These are phyloP conservation scores for Trididemnum clinides DNA, from an alignment of 23 tunicate genomes.

Conservation along the genomic window DNA sequence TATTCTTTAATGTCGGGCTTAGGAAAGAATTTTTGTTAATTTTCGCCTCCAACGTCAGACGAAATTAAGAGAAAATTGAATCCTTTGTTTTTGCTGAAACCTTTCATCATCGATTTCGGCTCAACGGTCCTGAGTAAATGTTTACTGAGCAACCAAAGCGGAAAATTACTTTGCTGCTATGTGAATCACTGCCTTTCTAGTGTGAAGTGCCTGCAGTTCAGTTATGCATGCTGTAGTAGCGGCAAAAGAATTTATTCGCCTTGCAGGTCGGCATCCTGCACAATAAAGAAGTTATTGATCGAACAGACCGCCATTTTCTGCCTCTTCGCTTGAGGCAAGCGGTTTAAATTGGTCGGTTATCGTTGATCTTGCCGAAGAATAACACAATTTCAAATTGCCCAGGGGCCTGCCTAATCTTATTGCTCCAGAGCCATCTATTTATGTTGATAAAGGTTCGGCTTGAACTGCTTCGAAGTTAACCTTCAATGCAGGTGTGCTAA, in stretches of 20 bases:
- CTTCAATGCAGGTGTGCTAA: neutral
- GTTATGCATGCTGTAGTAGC: too few species aligned
- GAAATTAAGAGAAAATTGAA: neutral
- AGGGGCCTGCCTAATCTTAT: slow-evolving; percentile 34
- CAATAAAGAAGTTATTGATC: neutral
- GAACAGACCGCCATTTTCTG: slow-evolving; percentile 4
- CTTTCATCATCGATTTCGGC: neutral
- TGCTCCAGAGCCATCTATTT: slow-evolving; percentile 2
- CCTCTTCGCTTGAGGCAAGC: neutral
- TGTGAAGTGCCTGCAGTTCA: neutral
- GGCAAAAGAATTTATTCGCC: neutral
- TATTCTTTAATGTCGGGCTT: neutral
- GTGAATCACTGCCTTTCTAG: neutral
- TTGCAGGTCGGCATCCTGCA: neutral
- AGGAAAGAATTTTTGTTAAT: neutral
- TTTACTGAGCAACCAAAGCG: neutral
- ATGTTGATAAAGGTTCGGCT: slow-evolving; percentile 2
- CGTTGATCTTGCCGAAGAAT: slow-evolving; percentile 24
- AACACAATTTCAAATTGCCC: slow-evolving; percentile 3
- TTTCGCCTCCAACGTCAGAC: neutral
- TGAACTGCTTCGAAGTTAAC: neutral
- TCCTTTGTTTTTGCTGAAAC: neutral
- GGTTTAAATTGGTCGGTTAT: slow-evolving; percentile 7
- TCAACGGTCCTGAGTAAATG: neutral
- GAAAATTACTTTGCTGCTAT: neutral